Conservation (phyloP, 2,113 vertebrate species). For the Etia nguti region DNA sequence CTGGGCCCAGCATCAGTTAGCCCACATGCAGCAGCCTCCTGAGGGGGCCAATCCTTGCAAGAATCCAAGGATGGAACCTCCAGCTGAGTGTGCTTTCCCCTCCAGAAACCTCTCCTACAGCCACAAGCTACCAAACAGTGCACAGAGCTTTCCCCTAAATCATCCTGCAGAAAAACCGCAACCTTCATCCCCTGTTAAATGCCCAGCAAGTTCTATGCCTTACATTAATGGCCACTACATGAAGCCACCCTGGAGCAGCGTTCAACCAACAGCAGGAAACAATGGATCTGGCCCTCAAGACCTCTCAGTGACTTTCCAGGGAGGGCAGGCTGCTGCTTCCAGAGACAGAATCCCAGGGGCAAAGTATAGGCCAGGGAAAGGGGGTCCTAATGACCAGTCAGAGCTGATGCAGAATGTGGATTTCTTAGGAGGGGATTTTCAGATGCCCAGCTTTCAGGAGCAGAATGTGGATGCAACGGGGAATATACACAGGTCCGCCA, state of each 20-base stretch:
- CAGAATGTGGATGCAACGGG: conserved; percentile 83
- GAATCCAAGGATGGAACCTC: conserved; percentile 68
- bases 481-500: conserved; percentile 84
- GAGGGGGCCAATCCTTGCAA: conserved; percentile 83
- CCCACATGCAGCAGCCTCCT: conserved; percentile 89
- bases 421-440: conserved; percentile 89
- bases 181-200: conserved; percentile 84
- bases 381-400: conserved; percentile 69
- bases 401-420: conserved; percentile 89
- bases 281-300: conserved; percentile 91
- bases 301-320: conserved; percentile 83
- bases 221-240: conserved; percentile 92
- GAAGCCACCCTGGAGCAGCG: conserved; percentile 83
- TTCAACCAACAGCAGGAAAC: conserved; percentile 86
- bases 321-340: conserved; percentile 74
- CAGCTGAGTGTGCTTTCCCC: conserved; percentile 73
- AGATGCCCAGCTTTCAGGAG: conserved; percentile 88
- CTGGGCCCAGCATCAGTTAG: conserved; percentile 94
- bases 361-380: conserved; percentile 84
- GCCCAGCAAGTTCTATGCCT: conserved; percentile 78
- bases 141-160: conserved; percentile 86
- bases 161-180: conserved; percentile 84
- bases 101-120: conserved; percentile 78
- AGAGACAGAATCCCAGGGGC: conserved; percentile 82
- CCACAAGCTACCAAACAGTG: conserved; percentile 81